Evolutionary conservation across 2,113 vertebrate genomes (phyloP).

Genomic region (Podarcis raffonei): DNA sequence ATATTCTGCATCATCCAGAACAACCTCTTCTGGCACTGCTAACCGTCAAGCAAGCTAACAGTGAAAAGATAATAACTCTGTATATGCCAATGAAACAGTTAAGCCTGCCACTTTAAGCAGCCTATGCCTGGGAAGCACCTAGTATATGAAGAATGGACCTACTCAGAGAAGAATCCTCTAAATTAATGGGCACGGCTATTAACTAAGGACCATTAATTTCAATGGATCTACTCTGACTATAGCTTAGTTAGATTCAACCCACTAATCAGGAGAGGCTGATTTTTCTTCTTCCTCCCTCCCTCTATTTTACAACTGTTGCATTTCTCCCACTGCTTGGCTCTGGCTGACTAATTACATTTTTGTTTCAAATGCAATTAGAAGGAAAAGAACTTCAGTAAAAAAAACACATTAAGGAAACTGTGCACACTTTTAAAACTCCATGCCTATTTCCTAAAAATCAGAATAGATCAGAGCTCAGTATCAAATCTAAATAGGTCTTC

Average conservation of each 20-base stretch:
- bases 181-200: no score
- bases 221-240: no score
- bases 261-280: not conserved
- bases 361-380: not conserved
- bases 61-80: not conserved
- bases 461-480: not conserved
- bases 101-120: not conserved
- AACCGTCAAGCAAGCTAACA: not conserved
- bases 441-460: not conserved
- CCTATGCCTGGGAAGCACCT: not conserved
- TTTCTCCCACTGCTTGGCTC: not conserved
- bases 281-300: not conserved
- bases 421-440: not conserved
- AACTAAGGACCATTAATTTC: no score
- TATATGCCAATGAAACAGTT: not conserved
- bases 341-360: not conserved
- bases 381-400: conserved; percentile 20
- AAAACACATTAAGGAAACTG: not conserved
- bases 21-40: not conserved
- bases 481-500: not conserved
- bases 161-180: no score
- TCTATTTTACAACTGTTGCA: not conserved
- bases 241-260: no score
- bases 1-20: not conserved
- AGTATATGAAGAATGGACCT: not conserved